Percentiles rank a stretch among this genome's conserved stretches.
phyloP scores from a whole-genome alignment of 2,113 vertebrate genomes.

The Periophthalmus modestus region DNA sequence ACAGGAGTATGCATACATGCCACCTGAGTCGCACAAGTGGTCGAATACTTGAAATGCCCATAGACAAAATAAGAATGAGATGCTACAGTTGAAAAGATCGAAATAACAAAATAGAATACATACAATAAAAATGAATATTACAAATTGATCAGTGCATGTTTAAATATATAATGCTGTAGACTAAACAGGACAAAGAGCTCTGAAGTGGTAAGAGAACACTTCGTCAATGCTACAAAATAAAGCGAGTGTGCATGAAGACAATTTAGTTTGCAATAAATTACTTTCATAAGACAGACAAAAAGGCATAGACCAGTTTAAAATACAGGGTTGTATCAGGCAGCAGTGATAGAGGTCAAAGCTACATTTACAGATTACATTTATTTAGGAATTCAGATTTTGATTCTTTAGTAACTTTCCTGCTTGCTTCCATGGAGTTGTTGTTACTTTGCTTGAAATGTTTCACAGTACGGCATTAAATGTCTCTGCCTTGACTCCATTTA shows the following conservation, averaged over 20 bases:
- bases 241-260: conserved; percentile 34
- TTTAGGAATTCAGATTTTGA: background rate
- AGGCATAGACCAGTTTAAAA: background rate
- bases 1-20: conserved; percentile 66
- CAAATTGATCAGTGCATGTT: conserved; percentile 59
- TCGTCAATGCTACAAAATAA: conserved; percentile 43
- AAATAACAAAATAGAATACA: conserved; percentile 31
- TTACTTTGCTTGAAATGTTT: background rate
- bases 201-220: conserved; percentile 44
- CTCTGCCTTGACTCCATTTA: too few species aligned
- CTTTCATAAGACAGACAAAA: background rate
- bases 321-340: background rate
- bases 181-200: conserved; percentile 45
- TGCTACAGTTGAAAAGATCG: conserved; percentile 33
- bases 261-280: background rate
- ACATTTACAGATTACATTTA: background rate
- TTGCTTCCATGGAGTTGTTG: too few species aligned
- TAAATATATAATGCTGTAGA: conserved; percentile 30
- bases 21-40: conserved; percentile 18
- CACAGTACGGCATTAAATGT: too few species aligned
- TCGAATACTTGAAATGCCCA: conserved; percentile 55
- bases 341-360: background rate
- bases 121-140: conserved; percentile 44
- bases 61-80: conserved; percentile 37
- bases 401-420: background rate